phyloP scores from a whole-genome alignment of 2,888 invertebrate genomes.

The Diarsia rubi region DNA sequence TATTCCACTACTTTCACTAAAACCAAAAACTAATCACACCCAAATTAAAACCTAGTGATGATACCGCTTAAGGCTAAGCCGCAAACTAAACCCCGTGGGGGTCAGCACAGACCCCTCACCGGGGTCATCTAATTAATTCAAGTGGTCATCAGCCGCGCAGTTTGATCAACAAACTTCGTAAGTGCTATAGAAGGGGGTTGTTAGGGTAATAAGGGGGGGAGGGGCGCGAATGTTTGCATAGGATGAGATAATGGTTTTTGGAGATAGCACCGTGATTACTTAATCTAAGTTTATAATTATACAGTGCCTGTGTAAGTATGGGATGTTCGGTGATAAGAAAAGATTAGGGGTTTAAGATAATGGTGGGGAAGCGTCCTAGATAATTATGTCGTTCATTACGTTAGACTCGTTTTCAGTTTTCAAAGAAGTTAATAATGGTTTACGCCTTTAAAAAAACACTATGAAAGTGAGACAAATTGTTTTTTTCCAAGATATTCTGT shows the following conservation, averaged over 20 bases:
- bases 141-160: constrained; percentile 55
- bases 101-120: constrained; percentile 6
- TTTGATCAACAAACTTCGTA: constrained; percentile 61
- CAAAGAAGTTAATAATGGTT: background rate
- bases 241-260: constrained; percentile 57
- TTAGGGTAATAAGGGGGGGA: background rate
- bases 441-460: background rate
- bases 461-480: background rate
- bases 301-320: constrained; percentile 1
- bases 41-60: constrained; percentile 39
- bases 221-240: constrained; percentile 47
- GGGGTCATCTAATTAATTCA: constrained; percentile 62
- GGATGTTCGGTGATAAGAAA: constrained; percentile 16
- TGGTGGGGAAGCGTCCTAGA: background rate
- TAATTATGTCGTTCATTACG: background rate
- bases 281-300: constrained; percentile 55
- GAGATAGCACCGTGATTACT: constrained; percentile 47
- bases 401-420: background rate
- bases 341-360: constrained; percentile 19
- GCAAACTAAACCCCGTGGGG: constrained; percentile 29
- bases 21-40: constrained; percentile 33
- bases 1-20: constrained; percentile 1
- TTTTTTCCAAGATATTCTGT: background rate
- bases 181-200: constrained; percentile 24
- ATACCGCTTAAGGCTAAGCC: constrained; percentile 34